Base-by-base conservation (phyloP, 2,888 invertebrate genomes). In the Trissolcus japonicus region DNA sequence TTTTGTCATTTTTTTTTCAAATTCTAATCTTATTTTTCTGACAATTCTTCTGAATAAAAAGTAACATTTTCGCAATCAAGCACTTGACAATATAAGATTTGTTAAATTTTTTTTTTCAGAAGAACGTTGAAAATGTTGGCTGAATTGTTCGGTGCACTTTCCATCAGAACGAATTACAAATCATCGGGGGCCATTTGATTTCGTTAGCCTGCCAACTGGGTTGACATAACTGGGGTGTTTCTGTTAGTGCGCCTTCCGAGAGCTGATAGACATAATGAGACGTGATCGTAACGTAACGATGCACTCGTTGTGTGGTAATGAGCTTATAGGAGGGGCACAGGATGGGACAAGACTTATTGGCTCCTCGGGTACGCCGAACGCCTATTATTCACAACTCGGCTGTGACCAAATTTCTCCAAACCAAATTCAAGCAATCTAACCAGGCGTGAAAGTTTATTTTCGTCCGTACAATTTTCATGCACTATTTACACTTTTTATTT, bases 231-330 rank as follows among this genome's bases (percentile, higher is more conserved):
- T 59, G 59, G 63, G 59, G 63, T 68, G 61, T 68, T 68, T 68
- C 68, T 55, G 40, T 59, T 56, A 41, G 54, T 51, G 50, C 40
- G 60, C 4, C 59, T 65, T 75, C 69, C 54, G 55, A 17, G 17
- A 29, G 55, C 66, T 66, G 56, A 51, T 50, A 59, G 68, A 60
- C 62, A 66, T 66, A 76, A 71, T 67, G 78, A 61, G 71, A 65
- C 68, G 82, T 83, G 85, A 86, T 85, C 85, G 71, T 35, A 84
- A 86, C 84, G 84, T 85, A 86, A 86, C 84, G 84, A 86, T 83
- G 82, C 60, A 60, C 84, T 85, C 85, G 86, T 86, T 86, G 86
- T 87, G 84, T 83, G 82, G 82, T 87, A 88, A 88, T 86, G 86
- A 86, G 84, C 62, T 83, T 86, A 35, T 35, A 85, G 87, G 87